A percentile compares a stretch with the other conserved stretches of the same genome.
These are phyloP conservation scores for Brenthis ino DNA, from an alignment of 2,888 invertebrate genomes.

Conservation along the genomic window DNA sequence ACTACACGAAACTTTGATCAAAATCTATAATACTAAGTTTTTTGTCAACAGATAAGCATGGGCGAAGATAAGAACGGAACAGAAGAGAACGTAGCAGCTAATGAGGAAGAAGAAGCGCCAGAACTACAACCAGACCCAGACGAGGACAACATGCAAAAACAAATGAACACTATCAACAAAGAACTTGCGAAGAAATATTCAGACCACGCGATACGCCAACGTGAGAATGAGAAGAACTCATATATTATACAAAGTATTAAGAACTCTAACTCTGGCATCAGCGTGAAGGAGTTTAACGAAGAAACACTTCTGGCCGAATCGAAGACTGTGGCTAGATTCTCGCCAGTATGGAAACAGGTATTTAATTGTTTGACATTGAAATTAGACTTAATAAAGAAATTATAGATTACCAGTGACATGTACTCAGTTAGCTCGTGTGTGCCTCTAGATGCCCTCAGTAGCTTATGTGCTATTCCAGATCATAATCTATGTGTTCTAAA, in stretches of 20 bases:
- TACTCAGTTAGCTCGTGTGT: too few relatives aligned
- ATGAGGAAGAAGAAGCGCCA: conserved; percentile 32
- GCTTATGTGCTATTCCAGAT: too few relatives aligned
- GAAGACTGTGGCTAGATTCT: conserved; percentile 67
- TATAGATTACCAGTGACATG: neutral
- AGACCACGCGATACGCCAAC: conserved; percentile 38
- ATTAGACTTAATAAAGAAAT: too few relatives aligned
- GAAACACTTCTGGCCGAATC: conserved; percentile 58
- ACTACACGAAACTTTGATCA: neutral
- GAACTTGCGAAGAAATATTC: conserved; percentile 36
- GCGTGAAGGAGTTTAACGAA: conserved; percentile 53
- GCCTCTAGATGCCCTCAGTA: too few relatives aligned
- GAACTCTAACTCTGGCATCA: conserved; percentile 54
- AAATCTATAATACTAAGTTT: too few relatives aligned
- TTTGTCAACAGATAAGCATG: conserved; percentile 45
- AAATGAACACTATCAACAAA: conserved; percentile 36
- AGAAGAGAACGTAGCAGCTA: conserved; percentile 38
- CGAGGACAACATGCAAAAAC: conserved; percentile 38
- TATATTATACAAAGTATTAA: conserved; percentile 58
- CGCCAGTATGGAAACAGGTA: conserved; percentile 78
- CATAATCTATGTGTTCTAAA: too few relatives aligned
- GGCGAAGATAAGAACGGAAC: conserved; percentile 42
- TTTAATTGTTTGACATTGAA: too few relatives aligned
- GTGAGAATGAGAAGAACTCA: conserved; percentile 41
- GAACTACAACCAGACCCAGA: conserved; percentile 31